Base-by-base conservation (phyloP, 64 coral and sea anemone species). In the Porites lutea region DNA sequence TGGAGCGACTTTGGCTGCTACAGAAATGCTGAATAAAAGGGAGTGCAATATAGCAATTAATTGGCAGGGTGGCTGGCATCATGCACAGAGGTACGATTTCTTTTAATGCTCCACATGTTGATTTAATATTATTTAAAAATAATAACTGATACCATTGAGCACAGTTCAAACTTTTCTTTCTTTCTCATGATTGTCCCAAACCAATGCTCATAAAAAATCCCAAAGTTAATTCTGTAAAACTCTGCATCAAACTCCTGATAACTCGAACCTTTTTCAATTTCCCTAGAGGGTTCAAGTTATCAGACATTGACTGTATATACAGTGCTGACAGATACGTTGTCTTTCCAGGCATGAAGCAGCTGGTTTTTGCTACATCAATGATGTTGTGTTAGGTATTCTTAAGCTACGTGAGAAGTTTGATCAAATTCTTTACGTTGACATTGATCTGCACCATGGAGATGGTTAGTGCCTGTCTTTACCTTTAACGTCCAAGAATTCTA, bases 371-470 rank as follows among this genome's bases (percentile, higher is more conserved):
- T 99, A 99, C 71, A 63, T 99, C 44, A 99, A 99, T 87, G 97
- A 99, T 82, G 75, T 96, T 89, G 97, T 99, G 14, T 86, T 99
- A 44, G 94, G 94, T 16, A 99, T 99, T 65, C 83, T 99, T 2
- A 99, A 99, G 89, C 74, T 99, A 11, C 77, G 94, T 5, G 94
- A 99, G 65, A 99, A 91, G 88, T 99, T 93, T 94, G 77, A 96
- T 6, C 82, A 64, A 79, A 89, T 99, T 74, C 72, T 99, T 4
- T 99, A 99, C 62, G 82, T 99, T 62, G 97, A 99, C 52, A 77
- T 99, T 90, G 97, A 99, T 83, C 86, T 99, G 23, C 97, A 99
- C 59, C 97, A 99, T 96, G 94, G 97, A 22, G 94, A 99, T 89
- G 97, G 96, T 95, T 27, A 15, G 50, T 71, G 44, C 59, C 19